A percentile compares a stretch with the other conserved stretches of the same genome.
Conservation (phyloP, 2,113 vertebrate genomes). For the Junco hyemalis region DNA sequence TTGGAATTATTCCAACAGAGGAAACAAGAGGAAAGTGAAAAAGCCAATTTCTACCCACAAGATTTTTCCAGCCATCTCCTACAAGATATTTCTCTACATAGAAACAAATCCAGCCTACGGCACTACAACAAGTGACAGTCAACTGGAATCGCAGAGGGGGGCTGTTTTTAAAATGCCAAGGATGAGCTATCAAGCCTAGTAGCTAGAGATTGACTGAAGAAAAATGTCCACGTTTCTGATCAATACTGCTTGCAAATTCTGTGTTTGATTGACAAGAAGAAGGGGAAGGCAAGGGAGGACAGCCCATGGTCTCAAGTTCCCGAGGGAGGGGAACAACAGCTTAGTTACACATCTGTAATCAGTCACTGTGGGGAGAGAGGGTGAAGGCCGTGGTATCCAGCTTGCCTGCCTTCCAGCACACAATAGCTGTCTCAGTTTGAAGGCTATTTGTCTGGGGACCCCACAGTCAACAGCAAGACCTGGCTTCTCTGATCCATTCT, state of each 20-base stretch:
- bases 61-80: neutral
- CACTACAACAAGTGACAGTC: neutral
- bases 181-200: slow-evolving; percentile 11
- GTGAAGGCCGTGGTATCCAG: neutral
- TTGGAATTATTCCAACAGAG: slow-evolving; percentile 46
- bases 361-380: neutral
- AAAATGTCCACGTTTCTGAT: slow-evolving; percentile 15
- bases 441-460: neutral
- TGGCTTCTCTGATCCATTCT: neutral
- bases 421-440: neutral
- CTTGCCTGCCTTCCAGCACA: neutral
- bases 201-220: slow-evolving; percentile 12
- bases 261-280: slow-evolving; percentile 40
- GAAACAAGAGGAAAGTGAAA: slow-evolving; percentile 27
- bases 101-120: neutral
- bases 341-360: neutral
- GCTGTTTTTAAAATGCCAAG: neutral
- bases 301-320: neutral
- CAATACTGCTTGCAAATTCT: slow-evolving; percentile 55
- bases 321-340: neutral
- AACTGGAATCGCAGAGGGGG: neutral
- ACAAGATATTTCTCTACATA: neutral
- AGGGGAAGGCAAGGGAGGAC: neutral
- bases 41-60: neutral
- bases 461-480: neutral